A percentile compares a stretch with the other conserved stretches of the same genome.
Conservation (phyloP, 1,140 invertebrate genomes). For the Pemphigus obesinymphae region DNA sequence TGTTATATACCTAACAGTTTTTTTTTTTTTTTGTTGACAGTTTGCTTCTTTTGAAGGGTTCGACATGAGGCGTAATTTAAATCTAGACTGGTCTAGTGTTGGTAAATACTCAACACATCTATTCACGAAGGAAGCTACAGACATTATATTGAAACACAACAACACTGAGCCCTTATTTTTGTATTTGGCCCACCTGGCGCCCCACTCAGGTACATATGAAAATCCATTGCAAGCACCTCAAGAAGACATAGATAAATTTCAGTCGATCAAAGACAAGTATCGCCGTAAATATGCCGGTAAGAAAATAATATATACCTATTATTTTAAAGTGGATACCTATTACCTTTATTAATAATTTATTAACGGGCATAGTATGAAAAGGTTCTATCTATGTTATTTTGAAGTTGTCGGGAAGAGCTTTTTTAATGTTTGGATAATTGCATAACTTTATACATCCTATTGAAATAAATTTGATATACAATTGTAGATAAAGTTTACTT, state of each 20-base stretch:
- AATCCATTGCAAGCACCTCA: conserved; percentile 66
- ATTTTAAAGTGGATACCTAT: too few relatives aligned
- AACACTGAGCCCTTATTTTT: conserved; percentile 65
- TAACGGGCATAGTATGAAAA: too few relatives aligned
- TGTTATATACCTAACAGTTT: too few relatives aligned
- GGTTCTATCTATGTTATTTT: too few relatives aligned
- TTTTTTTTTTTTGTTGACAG: background rate
- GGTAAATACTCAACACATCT: conserved; percentile 58
- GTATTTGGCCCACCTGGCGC: conserved; percentile 73
- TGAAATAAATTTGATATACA: too few relatives aligned
- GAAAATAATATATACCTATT: too few relatives aligned
- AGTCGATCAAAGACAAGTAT: conserved; percentile 66
- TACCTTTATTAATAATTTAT: too few relatives aligned
- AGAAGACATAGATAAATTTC: conserved; percentile 67
- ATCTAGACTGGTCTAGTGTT: conserved; percentile 47
- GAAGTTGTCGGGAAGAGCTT: too few relatives aligned
- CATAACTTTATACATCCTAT: too few relatives aligned
- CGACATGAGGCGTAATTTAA: conserved; percentile 52
- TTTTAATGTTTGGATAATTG: too few relatives aligned
- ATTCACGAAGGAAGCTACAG: conserved; percentile 56
- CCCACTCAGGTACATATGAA: conserved; percentile 62
- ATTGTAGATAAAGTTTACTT: too few relatives aligned
- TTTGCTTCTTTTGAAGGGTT: conserved; percentile 48
- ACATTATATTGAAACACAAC: conserved; percentile 55
- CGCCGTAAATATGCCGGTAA: conserved; percentile 73